Conservation (phyloP, 2,797 vertebrate species). For the Neomorphus geoffroyi region DNA sequence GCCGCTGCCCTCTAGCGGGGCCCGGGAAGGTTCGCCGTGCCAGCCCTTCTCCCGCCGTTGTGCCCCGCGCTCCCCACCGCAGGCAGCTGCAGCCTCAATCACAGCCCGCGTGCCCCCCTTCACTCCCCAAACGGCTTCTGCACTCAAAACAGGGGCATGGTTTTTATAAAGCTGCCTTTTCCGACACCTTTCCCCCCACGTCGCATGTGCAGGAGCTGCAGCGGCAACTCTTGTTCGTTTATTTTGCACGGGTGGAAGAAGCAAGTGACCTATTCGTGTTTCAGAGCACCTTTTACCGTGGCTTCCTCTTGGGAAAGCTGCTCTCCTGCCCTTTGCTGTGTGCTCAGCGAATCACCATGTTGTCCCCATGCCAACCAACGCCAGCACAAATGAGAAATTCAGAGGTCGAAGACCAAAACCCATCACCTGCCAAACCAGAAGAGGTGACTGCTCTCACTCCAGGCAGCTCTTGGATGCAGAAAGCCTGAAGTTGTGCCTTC, state of each 20-base stretch:
- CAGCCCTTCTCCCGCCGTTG: neutral
- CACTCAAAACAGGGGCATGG: rapidly evolving
- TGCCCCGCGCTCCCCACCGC: neutral
- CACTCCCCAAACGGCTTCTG: rapidly evolving
- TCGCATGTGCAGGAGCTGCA: neutral
- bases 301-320: neutral
- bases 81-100: neutral
- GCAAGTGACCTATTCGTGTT: neutral
- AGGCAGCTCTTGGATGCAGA: neutral
- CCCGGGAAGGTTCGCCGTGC: neutral
- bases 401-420: neutral
- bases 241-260: neutral
- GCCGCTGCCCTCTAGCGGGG: too few relatives aligned
- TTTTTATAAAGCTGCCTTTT: neutral
- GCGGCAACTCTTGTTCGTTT: neutral
- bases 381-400: neutral
- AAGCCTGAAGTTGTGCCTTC: neutral
- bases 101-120: neutral
- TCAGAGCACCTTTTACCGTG: neutral
- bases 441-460: neutral
- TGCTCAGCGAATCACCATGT: neutral
- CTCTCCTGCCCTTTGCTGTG: neutral
- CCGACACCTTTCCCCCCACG: neutral
- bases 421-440: neutral
- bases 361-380: neutral